A percentile compares a stretch with the other conserved stretches of the same genome.
Conservation (phyloP, 2,888 invertebrate genomes). For the Cheilosia pagana region DNA sequence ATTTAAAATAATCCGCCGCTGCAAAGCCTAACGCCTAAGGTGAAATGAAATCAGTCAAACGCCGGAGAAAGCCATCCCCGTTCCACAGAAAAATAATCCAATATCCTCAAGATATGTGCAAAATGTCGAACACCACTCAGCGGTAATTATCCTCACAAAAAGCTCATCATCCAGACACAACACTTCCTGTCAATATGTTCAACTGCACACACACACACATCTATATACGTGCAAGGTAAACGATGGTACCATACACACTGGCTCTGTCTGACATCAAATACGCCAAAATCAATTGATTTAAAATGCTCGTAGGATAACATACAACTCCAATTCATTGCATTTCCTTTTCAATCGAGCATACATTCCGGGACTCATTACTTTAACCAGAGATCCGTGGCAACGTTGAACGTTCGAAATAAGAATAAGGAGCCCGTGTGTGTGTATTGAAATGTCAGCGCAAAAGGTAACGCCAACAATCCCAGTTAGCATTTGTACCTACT, state of each 20-base stretch:
- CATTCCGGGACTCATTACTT: constrained; percentile 71
- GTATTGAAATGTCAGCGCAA: constrained; percentile 22
- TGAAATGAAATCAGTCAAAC: constrained; percentile 48
- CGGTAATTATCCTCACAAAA: constrained; percentile 65
- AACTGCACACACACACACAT: not conserved
- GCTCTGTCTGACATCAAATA: constrained; percentile 64
- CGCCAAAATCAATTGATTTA: constrained; percentile 71
- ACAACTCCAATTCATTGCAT: constrained; percentile 70
- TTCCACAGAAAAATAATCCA: constrained; percentile 60
- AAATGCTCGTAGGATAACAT: constrained; percentile 71
- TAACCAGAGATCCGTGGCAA: constrained; percentile 38
- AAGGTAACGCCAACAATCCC: constrained; percentile 1
- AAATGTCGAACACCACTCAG: constrained; percentile 68
- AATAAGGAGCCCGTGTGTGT: constrained; percentile 36
- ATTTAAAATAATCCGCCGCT: constrained; percentile 20
- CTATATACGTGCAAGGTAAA: constrained; percentile 18
- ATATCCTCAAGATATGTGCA: constrained; percentile 70
- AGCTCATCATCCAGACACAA: constrained; percentile 65
- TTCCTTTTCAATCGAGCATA: constrained; percentile 55
- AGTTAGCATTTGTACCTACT: constrained; percentile 39
- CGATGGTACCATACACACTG: not conserved
- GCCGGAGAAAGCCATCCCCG: constrained; percentile 35
- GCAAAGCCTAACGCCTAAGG: constrained; percentile 41
- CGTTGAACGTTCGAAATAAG: constrained; percentile 3
- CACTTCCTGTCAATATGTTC: constrained; percentile 56